Evolutionary conservation across 2,113 vertebrate species (phyloP), one percentile per base, ranked within the genome.

Genomic region (Agelaius phoeniceus): DNA sequence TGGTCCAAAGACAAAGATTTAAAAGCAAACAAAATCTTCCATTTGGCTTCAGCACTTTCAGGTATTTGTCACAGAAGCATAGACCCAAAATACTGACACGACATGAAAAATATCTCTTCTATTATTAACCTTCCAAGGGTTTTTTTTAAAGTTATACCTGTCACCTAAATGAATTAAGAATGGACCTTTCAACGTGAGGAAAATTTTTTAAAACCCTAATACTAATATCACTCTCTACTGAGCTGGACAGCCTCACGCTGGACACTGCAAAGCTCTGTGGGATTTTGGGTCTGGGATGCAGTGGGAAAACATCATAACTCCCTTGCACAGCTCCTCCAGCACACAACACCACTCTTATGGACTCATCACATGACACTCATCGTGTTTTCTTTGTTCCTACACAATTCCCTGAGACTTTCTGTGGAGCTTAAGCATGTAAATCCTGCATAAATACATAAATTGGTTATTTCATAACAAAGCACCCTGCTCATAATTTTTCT

Each of bases 161-260:
- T n/a, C 11, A 22, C 46, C 24, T 6, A 24, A 77, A 41, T 49
- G 12, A 66, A 95, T 81, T 68, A 89, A 87, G 18, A 94, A 95
- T 35, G 24, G 28, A 49, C 26, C 8, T 89, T 92, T 93, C 86
- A 37, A 89, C 26, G 10, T 12, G 9, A n/a, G 24, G 10, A 27
- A 75, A 51, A 13, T 28, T 69, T 17, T 17, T 3, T 22, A 48
- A 92, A 46, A 5, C 0, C 4, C 15, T 31, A 31, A 39, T 76
- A 43, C 18, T 46, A 63, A 43, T 63, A 33, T 28, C 18, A 49
- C 6, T 33, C 23, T 41, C 22, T 46, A 23, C 58, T 37, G 24
- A 33, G n/a, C 1, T 1, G n/a, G 51, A 62, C n/a, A 68, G 30
- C 33, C 51, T n/a, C 1, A 0, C 33, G 16, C 9, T 1, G 0